Conservation (phyloP, 2,113 vertebrate genomes). For the Gymnarchus niloticus region DNA sequence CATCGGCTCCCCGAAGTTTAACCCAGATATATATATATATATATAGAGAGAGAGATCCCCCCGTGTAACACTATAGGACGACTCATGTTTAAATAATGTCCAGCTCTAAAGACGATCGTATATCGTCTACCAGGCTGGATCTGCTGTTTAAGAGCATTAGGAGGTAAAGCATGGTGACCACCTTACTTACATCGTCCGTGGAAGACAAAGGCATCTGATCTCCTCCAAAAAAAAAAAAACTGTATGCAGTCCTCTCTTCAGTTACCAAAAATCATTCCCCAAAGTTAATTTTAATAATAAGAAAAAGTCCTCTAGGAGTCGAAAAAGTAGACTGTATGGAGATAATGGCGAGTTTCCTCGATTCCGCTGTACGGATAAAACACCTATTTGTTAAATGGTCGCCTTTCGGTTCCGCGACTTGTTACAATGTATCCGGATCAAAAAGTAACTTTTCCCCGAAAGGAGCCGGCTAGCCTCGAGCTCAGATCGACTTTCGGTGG, state of each 20-base stretch:
- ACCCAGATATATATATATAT: conserved; percentile 1
- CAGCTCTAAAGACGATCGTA: neutral
- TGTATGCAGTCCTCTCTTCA: neutral
- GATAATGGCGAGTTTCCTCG: neutral
- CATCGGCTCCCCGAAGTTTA: conserved; percentile 2
- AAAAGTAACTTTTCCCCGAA: neutral
- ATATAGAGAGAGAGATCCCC: too few relatives aligned
- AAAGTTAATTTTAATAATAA: neutral
- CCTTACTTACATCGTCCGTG: conserved; percentile 38
- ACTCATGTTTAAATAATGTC: neutral
- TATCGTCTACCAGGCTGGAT: neutral
- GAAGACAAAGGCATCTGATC: conserved; percentile 42
- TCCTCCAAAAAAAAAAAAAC: conserved; percentile 36
- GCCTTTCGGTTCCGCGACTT: neutral
- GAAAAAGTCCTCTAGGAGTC: neutral
- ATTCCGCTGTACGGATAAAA: neutral
- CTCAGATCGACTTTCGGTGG: neutral
- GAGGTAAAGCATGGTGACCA: neutral
- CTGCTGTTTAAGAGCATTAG: neutral
- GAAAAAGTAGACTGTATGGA: neutral
- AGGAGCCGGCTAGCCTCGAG: neutral
- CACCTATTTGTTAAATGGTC: neutral
- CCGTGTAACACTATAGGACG: conserved; percentile 19
- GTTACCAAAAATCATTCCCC: conserved; percentile 26
- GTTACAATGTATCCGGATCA: neutral